Conservation (phyloP, 2,888 invertebrate genomes). For the Drosophila koepferae region DNA sequence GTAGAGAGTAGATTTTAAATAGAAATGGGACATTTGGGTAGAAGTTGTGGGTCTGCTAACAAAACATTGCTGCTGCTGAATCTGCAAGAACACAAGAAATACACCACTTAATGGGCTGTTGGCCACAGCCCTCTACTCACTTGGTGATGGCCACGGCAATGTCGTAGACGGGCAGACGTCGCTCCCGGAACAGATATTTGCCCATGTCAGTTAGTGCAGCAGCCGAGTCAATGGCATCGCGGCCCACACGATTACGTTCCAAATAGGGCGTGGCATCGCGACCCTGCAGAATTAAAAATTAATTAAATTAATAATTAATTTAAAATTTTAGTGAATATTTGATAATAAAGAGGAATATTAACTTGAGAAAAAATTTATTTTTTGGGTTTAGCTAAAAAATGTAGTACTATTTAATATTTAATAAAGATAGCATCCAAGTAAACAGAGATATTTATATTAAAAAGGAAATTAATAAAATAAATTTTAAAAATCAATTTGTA, state of each 20-base stretch:
- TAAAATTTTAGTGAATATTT: not conserved
- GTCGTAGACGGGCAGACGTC: slow-evolving; percentile 97
- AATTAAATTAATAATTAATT: too few species aligned
- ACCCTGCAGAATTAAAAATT: too few species aligned
- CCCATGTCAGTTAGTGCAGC: slow-evolving; percentile 98
- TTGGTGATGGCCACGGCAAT: slow-evolving; percentile 98
- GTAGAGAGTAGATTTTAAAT: slow-evolving; percentile 2
- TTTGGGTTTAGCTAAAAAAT: too few species aligned
- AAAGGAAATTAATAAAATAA: too few species aligned
- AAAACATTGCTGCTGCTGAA: slow-evolving; percentile 55
- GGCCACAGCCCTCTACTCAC: slow-evolving; percentile 87
- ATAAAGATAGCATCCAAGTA: not conserved
- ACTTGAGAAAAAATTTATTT: too few species aligned
- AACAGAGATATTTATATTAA: too few species aligned
- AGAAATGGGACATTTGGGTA: not conserved
- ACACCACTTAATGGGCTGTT: slow-evolving; percentile 23
- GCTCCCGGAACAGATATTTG: slow-evolving; percentile 97
- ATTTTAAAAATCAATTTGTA: too few species aligned
- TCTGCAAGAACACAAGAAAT: slow-evolving; percentile 63
- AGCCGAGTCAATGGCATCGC: slow-evolving; percentile 97
- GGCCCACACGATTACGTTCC: slow-evolving; percentile 96
- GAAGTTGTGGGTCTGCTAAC: slow-evolving; percentile 28
- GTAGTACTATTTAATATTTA: not conserved
- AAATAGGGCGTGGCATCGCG: slow-evolving; percentile 97
- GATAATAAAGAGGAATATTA: not conserved